A percentile compares a stretch with the other conserved stretches of the same genome.
phyloP scores from a whole-genome alignment of 2,113 vertebrate genomes.

The Larimichthys polyactis region DNA sequence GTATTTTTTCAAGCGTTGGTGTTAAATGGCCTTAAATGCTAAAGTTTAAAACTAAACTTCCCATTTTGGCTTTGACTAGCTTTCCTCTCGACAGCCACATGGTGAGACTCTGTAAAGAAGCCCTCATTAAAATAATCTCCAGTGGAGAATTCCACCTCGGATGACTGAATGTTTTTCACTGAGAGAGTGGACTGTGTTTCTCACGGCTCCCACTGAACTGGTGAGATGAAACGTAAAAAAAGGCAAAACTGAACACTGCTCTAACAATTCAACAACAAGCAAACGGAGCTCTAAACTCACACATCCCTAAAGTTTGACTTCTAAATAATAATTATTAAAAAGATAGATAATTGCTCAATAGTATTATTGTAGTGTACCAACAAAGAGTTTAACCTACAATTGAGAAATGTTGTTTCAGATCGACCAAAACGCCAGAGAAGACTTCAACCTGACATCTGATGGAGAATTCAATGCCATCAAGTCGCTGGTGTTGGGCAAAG shows the following conservation, averaged over 20 bases:
- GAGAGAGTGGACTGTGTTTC: not conserved
- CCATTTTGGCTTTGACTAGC: slow-evolving; percentile 1
- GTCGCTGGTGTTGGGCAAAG: slow-evolving; percentile 66
- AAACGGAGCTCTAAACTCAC: not conserved
- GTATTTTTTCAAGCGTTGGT: not conserved
- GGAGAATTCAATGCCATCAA: slow-evolving; percentile 66
- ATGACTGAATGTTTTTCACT: slow-evolving; percentile 32
- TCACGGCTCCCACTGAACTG: slow-evolving; percentile 20
- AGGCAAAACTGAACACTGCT: not conserved
- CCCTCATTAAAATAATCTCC: slow-evolving; percentile 57
- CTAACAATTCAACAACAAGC: not conserved
- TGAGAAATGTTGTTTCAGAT: slow-evolving; percentile 55
- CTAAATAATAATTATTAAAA: not conserved
- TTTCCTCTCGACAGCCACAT: not conserved
- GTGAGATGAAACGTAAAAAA: slow-evolving; percentile 10
- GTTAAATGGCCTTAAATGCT: not conserved
- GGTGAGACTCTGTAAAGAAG: slow-evolving; percentile 12
- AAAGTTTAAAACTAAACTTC: not conserved
- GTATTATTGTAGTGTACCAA: too few relatives aligned
- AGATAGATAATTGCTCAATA: not conserved
- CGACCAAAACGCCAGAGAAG: slow-evolving; percentile 64
- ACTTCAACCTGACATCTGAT: slow-evolving; percentile 73
- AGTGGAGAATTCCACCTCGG: slow-evolving; percentile 30
- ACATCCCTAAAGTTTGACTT: not conserved
- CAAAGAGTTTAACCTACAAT: too few relatives aligned